phyloP scores from a whole-genome alignment of 2,797 vertebrate genomes.

The Austrolebias charrua region DNA sequence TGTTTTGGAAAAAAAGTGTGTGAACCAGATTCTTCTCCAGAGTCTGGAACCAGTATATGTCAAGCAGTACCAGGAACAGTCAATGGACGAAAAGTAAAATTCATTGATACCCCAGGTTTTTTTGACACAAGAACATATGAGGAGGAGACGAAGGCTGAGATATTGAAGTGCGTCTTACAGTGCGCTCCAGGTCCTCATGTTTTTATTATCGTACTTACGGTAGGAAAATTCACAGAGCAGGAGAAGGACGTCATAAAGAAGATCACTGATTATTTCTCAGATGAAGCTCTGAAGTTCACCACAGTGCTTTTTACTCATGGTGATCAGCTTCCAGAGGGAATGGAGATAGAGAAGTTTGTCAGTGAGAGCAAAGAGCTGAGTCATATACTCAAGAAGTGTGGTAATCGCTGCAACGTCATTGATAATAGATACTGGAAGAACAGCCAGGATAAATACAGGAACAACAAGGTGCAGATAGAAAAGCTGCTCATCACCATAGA shows the following conservation, averaged over 20 bases:
- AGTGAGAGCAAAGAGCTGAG: neutral
- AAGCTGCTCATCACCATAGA: constrained; percentile 37
- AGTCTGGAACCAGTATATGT: neutral
- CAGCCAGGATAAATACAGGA: neutral
- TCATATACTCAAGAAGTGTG: neutral
- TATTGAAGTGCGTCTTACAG: neutral
- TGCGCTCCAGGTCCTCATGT: constrained; percentile 2
- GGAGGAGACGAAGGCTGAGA: neutral
- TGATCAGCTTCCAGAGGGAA: neutral
- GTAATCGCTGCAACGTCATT: neutral
- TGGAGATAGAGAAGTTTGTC: neutral
- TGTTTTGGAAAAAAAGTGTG: neutral
- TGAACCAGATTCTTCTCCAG: neutral
- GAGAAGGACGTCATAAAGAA: constrained; percentile 2
- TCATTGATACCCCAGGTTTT: constrained; percentile 12
- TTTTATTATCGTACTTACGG: constrained; percentile 25
- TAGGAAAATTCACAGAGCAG: constrained; percentile 25
- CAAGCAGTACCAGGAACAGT: neutral
- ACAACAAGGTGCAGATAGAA: constrained; percentile 32
- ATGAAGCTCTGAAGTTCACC: neutral
- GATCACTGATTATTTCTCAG: constrained; percentile 2
- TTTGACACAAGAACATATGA: neutral
- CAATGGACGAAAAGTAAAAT: neutral
- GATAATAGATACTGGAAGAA: constrained; percentile 11
- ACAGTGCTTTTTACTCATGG: constrained; percentile 5